Base-by-base conservation (phyloP, 1,140 invertebrate genomes). In the Anoplolepis gracilipes region DNA sequence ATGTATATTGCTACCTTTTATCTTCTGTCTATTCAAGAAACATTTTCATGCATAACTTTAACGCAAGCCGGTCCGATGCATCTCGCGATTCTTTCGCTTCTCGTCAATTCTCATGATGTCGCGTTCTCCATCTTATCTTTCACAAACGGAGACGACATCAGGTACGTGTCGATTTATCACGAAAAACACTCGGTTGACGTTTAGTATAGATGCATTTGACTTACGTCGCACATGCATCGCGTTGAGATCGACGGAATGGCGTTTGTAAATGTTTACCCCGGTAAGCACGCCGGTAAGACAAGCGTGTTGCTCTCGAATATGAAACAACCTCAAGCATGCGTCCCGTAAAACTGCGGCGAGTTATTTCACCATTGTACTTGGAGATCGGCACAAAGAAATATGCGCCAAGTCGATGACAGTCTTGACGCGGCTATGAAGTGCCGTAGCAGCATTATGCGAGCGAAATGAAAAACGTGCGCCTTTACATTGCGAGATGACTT, bases 351-450 rank as follows among this genome's bases (percentile, higher is more conserved):
- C 46, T 30, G 25, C 49, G 19, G 25, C 19, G 67, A 82, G 78
- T 82, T 82, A 82, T 82, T 72, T 82, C 67, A 4, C 53, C 19
- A 73, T 82, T 82, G 67, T 82, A 61, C 67, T 72, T 42, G 67
- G 25, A 73, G 33, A 70, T 70, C 78, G 53, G 53, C 19, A 59
- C 39, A 72, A 72, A 81, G 67, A 61, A 61, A 46, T 22, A 13
- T 42, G 36, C 53, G 65, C 53, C 65, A 53, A 81, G 78, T 46
- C 65, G 49, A 81, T 59, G 53, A 81, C 65, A 72, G 4, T 42
- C 16, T 28, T 57, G 49, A 79, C 22, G 46, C 62, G 53, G 46
- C 49, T 69, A 25, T 36, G 22, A 81, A 67, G n/a, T 57, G 67
- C 25, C 36, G 28, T 57, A n/a, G 49, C 33, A 36, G 49, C 7